A percentile compares a stretch with the other conserved stretches of the same genome.
Evolutionary conservation across 92 coral and sea anemone genomes (phyloP).

Genomic region (Actinostola sp.): DNA sequence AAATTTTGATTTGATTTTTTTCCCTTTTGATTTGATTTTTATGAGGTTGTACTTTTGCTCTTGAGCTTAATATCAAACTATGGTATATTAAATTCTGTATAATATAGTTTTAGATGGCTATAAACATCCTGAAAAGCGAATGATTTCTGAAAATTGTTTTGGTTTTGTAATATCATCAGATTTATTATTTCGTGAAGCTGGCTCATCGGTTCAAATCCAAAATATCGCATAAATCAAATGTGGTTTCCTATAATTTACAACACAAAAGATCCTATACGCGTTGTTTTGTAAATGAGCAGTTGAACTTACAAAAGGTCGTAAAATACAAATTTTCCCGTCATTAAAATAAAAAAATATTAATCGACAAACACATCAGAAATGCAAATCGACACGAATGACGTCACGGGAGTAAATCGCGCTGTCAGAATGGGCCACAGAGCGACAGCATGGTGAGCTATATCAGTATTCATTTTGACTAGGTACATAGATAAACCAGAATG

Average conservation of each 20-base stretch:
- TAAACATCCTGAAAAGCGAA: no score
- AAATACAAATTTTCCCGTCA: not conserved
- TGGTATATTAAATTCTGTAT: no score
- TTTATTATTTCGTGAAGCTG: no score
- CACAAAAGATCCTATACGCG: not conserved
- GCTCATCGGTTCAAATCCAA: no score
- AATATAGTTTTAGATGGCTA: no score
- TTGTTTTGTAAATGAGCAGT: not conserved
- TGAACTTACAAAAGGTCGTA: not conserved
- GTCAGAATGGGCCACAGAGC: not conserved
- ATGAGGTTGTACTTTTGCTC: no score
- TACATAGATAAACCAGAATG: not conserved
- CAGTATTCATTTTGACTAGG: not conserved
- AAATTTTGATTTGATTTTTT: no score
- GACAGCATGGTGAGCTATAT: not conserved
- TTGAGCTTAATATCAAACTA: no score
- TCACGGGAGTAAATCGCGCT: not conserved
- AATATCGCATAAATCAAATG: slow-evolving; percentile 1
- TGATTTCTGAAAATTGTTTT: slow-evolving; percentile 1
- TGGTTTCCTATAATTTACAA: not conserved
- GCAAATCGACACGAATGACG: slow-evolving; percentile 1
- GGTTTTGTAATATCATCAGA: not conserved
- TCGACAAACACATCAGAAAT: not conserved
- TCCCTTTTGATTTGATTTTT: no score
- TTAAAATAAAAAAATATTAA: not conserved